Evolutionary conservation across 37 sponge, comb jelly and placozoan species (phyloP), one percentile per base, ranked within the genome.

Genomic region (Chondrilla cf. caribensis): DNA sequence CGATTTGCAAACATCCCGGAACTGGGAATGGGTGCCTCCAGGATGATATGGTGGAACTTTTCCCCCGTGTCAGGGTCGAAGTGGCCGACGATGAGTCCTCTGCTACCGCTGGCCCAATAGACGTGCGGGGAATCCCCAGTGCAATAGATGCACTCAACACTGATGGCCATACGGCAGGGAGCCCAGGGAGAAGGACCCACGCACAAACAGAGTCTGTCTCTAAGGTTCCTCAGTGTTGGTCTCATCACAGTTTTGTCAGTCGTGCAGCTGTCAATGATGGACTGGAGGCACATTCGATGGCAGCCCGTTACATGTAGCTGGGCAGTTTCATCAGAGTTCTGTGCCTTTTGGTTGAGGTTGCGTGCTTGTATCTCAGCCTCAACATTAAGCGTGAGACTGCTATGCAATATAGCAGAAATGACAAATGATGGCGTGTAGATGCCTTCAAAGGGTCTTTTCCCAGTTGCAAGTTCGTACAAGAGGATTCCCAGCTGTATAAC

Each of bases 61-160:
- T 78, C 55, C 42, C 94, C 94, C 2, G 79, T 85, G 38, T 37
- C 40, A 0, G 86, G 88, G 19, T 85, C 67, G n/a, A 94, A 54
- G 8, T 82, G 81, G 22, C 94, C 94, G 6, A 91, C 88, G 7
- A 94, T 88, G 32, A 94, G 90, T 11, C 94, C 94, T 47, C 94
- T 82, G 8, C 88, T 87, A 17, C 90, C 94, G 0, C 90, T 89
- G 8, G 90, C 86, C 94, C 94, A 94, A 70, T 94, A 90, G 19
- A 92, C 92, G 42, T 80, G 57, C 0, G 54, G 76, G 6, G 81
- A 38, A 38, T 87, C 83, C n/a, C 58, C 84, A 22, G 86, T 70
- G 42, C 83, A 68, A 33, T 87, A 24, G 29, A 94, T 54, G 62
- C 81, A 85, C 81, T 94, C 91, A 38, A 90, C 80, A 43, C 90